A percentile compares a stretch with the other conserved stretches of the same genome.
phyloP scores from a whole-genome alignment of 2,797 vertebrate species.

The Kryptopterus vitreolus region DNA sequence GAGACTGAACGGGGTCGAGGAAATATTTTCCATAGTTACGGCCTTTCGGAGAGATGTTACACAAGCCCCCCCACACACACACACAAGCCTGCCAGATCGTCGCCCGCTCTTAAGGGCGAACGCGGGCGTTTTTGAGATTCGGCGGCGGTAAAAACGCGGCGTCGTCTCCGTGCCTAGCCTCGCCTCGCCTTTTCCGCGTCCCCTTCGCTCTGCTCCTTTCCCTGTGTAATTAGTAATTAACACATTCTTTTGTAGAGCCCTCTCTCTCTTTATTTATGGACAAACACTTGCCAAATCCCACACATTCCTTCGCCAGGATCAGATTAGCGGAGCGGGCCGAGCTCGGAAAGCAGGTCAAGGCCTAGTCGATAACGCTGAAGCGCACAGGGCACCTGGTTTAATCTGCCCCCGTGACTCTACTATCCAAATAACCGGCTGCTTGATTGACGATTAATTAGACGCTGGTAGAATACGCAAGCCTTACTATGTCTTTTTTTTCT shows the following conservation, averaged over 20 bases:
- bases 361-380: constrained; percentile 49
- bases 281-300: constrained; percentile 75
- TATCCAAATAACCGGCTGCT: constrained; percentile 39
- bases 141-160: constrained; percentile 50
- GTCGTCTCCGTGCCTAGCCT: constrained; percentile 49
- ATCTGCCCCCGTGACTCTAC: constrained; percentile 35
- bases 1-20: constrained; percentile 26
- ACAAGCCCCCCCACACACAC: too few relatives aligned
- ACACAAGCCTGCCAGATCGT: constrained; percentile 30
- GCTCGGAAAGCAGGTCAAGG: constrained; percentile 71
- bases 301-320: constrained; percentile 79
- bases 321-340: constrained; percentile 74
- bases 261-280: constrained; percentile 74
- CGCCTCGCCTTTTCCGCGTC: constrained; percentile 61
- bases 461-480: neutral
- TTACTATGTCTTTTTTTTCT: neutral
- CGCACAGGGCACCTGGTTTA: constrained; percentile 47
- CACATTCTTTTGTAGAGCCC: constrained; percentile 74
- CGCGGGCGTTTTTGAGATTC: constrained; percentile 58
- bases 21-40: constrained; percentile 6
- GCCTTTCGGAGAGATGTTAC: neutral
- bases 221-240: constrained; percentile 77
- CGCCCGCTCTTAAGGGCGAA: constrained; percentile 46
- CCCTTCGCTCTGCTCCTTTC: constrained; percentile 58
- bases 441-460: constrained; percentile 45